These are phyloP conservation scores for Chrysochloris asiatica DNA, from an alignment of 2,113 vertebrate genomes.

Conservation along the genomic window DNA sequence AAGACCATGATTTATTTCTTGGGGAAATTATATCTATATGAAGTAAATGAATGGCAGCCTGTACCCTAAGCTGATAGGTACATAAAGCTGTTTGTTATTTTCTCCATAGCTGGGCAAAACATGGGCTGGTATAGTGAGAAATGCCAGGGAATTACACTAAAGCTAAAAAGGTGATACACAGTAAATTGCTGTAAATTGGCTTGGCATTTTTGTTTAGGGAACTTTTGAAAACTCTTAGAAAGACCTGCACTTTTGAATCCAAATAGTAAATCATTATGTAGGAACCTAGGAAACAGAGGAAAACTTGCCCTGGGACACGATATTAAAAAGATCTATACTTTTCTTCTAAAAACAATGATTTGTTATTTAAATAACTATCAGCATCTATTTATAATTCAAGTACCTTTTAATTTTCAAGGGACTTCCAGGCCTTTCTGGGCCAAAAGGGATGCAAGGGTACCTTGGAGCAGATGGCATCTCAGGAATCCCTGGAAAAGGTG, in stretches of 20 bases:
- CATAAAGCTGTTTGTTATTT: neutral
- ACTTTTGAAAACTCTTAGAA: constrained; percentile 11
- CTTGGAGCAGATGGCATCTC: constrained; percentile 88
- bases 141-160: neutral
- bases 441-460: constrained; percentile 88
- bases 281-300: neutral
- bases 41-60: neutral
- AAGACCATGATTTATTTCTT: constrained; percentile 10
- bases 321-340: constrained; percentile 24
- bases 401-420: constrained; percentile 87
- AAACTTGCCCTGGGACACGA: neutral
- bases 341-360: neutral
- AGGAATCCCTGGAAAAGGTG: constrained; percentile 89
- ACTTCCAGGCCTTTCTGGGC: constrained; percentile 86
- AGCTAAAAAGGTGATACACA: neutral
- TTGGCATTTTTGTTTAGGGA: constrained; percentile 14
- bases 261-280: constrained; percentile 55
- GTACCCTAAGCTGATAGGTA: neutral
- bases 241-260: neutral
- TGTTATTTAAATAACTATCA: constrained; percentile 42
- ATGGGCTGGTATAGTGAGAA: neutral
- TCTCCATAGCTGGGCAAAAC: constrained; percentile 2
- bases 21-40: neutral
- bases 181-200: neutral
- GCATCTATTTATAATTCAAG: constrained; percentile 48